Base-by-base conservation (phyloP, 1,140 invertebrate genomes). In the Pogonomyrmex californicus region DNA sequence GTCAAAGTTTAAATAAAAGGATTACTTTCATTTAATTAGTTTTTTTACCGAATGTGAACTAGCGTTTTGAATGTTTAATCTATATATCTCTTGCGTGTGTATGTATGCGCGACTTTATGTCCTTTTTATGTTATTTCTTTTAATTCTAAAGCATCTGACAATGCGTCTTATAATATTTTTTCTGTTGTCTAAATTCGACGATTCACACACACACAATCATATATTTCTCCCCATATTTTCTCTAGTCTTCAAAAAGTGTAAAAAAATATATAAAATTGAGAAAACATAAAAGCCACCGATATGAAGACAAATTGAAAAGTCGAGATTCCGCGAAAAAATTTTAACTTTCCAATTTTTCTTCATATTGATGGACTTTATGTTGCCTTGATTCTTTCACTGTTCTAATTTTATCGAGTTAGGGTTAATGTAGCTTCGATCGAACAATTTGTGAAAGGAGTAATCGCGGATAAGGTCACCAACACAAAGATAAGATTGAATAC, bases 401-500 rank as follows among this genome's bases (percentile, higher is more conserved):
- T 76, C n/a, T 30, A 14, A 44, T 44, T 60, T 10, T 41, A 23
- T 5, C 12, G 30, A 76, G 4, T 76, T 76, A 76, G 4, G 12
- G 23, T 49, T 65, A 38, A 78, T 63, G 23, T 23, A 36, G 12
- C 2, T 78, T 65, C 0, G 58, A 47, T n/a, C 3, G 23, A 65
- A 38, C 36, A 65, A 4, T 63, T 63, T 0, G 17, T 49, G 17
- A 65, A 65, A 65, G 36, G 17, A 7, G 7, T 36, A 12, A 60
- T 71, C 23, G 23, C 23, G 30, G 30, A 1, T 36, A 47, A 54
- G 23, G 2, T 12, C 14, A 23, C 14, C 44, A 58, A 54, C n/a
- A 63, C 17, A 73, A 76, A 79, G 79, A 70, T 56, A 86, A 81
- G 83, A 91, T 91, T 91, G 68, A 91, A 56, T 60, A 81, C 47